These are phyloP conservation scores for Synanceia verrucosa DNA, from an alignment of 2,797 vertebrate genomes.

Conservation along the genomic window DNA sequence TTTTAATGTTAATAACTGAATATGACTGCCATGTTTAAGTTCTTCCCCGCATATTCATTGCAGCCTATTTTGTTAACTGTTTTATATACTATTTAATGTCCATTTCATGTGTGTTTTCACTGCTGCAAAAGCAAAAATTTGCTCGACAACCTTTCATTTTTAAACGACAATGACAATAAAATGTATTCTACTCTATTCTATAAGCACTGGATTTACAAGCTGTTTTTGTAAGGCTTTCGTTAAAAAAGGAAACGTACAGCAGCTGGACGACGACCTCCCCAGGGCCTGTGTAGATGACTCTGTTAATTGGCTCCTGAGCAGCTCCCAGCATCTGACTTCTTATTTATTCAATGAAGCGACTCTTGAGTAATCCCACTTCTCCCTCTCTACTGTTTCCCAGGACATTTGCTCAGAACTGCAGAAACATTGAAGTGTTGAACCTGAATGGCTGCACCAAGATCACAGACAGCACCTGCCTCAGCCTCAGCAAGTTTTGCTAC, in stretches of 20 bases:
- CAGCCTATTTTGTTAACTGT: too few relatives aligned
- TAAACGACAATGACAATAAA: too few relatives aligned
- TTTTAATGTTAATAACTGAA: too few relatives aligned
- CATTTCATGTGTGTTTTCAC: too few relatives aligned
- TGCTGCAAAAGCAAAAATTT: too few relatives aligned
- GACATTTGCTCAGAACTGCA: conserved; percentile 97
- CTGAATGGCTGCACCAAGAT: conserved; percentile 98
- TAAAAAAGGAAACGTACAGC: conserved; percentile 10
- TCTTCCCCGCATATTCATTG: too few relatives aligned
- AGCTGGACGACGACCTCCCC: conserved; percentile 12
- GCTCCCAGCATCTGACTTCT: conserved; percentile 25
- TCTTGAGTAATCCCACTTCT: conserved; percentile 31
- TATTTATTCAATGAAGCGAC: conserved; percentile 37
- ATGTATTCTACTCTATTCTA: too few relatives aligned
- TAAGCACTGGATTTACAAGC: background rate
- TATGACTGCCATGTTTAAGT: too few relatives aligned
- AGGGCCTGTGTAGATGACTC: conserved; percentile 14
- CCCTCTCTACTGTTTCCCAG: conserved; percentile 68
- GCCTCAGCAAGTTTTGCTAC: conserved; percentile 96
- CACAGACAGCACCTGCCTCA: conserved; percentile 95
- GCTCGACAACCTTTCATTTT: too few relatives aligned
- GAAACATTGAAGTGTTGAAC: conserved; percentile 95
- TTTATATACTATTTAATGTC: too few relatives aligned
- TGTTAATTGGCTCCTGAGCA: conserved; percentile 47
- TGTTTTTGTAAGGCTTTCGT: background rate